A percentile compares a stretch with the other conserved stretches of the same genome.
Conservation (phyloP, 2,888 invertebrate species). For the Deroplatys truncata region DNA sequence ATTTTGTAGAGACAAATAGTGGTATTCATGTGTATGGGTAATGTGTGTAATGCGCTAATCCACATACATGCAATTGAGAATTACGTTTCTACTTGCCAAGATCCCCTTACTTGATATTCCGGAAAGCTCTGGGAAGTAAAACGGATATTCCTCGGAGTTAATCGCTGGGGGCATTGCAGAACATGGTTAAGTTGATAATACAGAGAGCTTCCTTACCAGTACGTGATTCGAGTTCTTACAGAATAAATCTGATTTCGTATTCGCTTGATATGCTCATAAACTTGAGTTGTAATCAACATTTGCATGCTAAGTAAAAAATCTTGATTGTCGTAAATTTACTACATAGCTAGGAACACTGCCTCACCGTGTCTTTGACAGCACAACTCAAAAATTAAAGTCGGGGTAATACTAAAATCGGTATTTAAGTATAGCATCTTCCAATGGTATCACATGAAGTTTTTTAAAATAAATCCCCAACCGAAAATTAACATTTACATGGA, state of each 20-base stretch:
- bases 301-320: background rate
- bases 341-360: too few species aligned
- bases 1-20: accelerated
- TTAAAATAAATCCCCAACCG: too few species aligned
- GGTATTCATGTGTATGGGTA: too few species aligned
- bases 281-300: background rate
- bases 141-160: background rate
- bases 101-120: background rate
- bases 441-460: too few species aligned
- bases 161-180: background rate
- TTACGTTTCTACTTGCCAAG: background rate
- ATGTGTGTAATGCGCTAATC: too few species aligned
- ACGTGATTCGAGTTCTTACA: background rate
- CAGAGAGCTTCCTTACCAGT: background rate
- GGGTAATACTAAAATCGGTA: too few species aligned
- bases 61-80: background rate
- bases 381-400: too few species aligned
- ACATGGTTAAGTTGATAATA: background rate
- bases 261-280: background rate
- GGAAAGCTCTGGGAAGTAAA: background rate
- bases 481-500: too few species aligned
- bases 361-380: too few species aligned
- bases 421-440: too few species aligned
- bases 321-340: background rate
- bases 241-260: background rate